Base-by-base conservation (phyloP, 2,888 invertebrate species). In the Hypomecis atomaria region DNA sequence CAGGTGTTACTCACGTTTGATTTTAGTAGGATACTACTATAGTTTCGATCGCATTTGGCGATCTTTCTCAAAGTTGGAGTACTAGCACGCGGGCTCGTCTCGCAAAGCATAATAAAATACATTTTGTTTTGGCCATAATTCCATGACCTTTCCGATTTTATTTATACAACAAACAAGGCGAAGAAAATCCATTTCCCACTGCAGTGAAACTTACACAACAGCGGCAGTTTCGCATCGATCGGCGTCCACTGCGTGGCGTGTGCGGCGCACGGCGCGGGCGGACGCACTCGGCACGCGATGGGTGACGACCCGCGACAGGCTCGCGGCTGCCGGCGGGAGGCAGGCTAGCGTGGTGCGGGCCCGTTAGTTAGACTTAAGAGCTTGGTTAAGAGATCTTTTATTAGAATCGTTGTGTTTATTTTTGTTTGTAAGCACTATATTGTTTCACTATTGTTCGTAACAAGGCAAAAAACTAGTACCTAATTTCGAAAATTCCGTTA, bases 221-320 rank as follows among this genome's bases (percentile, higher is more conserved):
- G 36, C 45, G 57, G 52, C 42, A 45, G 43, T 55, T 38, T 33
- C 45, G 62, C 56, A 70, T 69, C 60, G 67, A 66, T 62, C 61
- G 44, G 50, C 52, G 57, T 52, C 47, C 61, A 63, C 48, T 50
- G 66, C 65, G 44, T 64, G 56, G 66, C 67, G 67, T 65, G 71
- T 34, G 54, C 2, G 9, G 48, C 10, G 36, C 13, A 50, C 54
- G 42, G 9, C 36, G n/a, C 44, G 64, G 52, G 5, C 47, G 9
- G 43, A 7, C 42, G 10, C 48, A 10, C 58, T 0, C 9, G 50
- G 43, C 72, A 72, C 69, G 70, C 72, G 65, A 67, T 67, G 63
- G 66, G 54, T 66, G 62, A 68, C 70, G 63, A 62, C 50, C 44
- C 38, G 49, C 40, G 34, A n/a, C 8, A 36, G 4, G 7, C 23